Evolutionary conservation across 2,113 vertebrate genomes (phyloP), one percentile per base, ranked within the genome.

Genomic region (Drymodes brunneopygia): DNA sequence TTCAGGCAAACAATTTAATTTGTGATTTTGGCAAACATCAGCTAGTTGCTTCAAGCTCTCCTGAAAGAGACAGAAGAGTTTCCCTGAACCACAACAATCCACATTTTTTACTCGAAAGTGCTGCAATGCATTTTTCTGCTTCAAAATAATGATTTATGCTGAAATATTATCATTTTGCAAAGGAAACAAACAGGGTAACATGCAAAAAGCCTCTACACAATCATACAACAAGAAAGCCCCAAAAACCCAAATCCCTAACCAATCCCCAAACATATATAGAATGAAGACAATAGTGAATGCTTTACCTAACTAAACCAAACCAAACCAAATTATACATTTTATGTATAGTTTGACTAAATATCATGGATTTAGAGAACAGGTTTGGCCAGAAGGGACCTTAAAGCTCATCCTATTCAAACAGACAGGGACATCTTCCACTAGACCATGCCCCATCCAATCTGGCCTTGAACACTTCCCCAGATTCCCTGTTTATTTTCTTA

Each of bases 221-320:
- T 11, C 5, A 22, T 8, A 14, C 13, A 29, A 24, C 4, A 78
- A 23, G 50, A 9, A 35, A 11, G 7, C 7, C 4, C 12, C 15
- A 22, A 31, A 51, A 70, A 11, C 6, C 0, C 9, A 18, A 51
- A 20, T 2, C 3, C 8, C 4, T 8, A 85, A 10, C 13, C 8
- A 40, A 35, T 23, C 3, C 11, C 10, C 9, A 83, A 7, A 60
- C 7, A 16, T 6, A 45, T 40, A 40, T 15, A 62, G 3, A 53
- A 33, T 19, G 13, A 88, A 85, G 33, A 40, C 3, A 70, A 58
- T 7, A 45, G 1, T 9, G 11, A 81, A 54, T 13, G 6, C 0
- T 42, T 92, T 18, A 1, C 4, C 28, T 75, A 53, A 40, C 5
- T 12, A 60, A 58, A 45, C 2, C 11, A 47, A 58, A 45, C 2